A percentile compares a stretch with the other conserved stretches of the same genome.
These are phyloP conservation scores for Marcusenius ussheri DNA, from an alignment of 2,113 vertebrate species.

Conservation along the genomic window DNA sequence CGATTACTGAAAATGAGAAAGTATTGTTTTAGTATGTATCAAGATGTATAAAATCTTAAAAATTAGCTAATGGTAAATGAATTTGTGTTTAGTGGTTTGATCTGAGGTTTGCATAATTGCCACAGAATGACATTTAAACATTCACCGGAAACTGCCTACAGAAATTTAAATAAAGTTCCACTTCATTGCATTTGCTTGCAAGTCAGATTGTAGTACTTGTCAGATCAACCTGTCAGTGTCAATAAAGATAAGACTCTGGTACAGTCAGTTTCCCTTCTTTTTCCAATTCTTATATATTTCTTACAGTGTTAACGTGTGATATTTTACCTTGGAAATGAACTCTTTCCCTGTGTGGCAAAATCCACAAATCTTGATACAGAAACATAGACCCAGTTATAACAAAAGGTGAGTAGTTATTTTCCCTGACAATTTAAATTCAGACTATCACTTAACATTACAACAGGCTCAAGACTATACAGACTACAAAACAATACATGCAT, in stretches of 20 bases:
- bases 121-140: neutral
- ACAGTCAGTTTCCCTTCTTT: neutral
- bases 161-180: neutral
- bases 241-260: constrained; percentile 1
- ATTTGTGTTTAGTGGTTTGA: neutral
- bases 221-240: neutral
- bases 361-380: neutral
- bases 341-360: neutral
- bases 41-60: neutral
- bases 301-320: neutral
- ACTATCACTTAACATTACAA: neutral
- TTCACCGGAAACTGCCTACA: neutral
- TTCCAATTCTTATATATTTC: neutral
- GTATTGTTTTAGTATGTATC: neutral
- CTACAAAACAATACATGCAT: neutral
- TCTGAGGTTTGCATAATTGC: neutral
- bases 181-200: neutral
- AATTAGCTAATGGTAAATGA: neutral
- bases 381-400: neutral
- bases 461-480: neutral
- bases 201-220: neutral
- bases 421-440: neutral
- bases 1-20: neutral
- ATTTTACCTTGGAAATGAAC: constrained; percentile 14
- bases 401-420: constrained; percentile 2